Evolutionary conservation across 2,888 invertebrate genomes (phyloP), one percentile per base, ranked within the genome.

Genomic region (Drosophila ochracea): DNA sequence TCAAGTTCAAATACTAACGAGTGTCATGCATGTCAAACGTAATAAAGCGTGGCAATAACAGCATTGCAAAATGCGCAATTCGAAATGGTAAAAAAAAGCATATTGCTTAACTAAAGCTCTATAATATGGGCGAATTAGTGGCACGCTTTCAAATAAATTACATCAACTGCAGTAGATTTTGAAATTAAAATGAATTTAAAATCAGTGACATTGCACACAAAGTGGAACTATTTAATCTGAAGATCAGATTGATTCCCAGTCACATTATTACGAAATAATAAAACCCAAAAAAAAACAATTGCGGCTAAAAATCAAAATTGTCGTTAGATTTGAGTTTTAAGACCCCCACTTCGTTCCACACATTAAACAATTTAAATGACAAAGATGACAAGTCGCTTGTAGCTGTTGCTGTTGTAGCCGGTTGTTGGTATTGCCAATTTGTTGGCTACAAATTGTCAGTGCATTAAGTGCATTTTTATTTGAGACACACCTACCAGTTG

Each of bases 341-440:
- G 73, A 66, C 71, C 54, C 68, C 69, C 68, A 53, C 61, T 50
- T 57, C 67, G 86, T 86, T 86, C 89, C 89, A 73, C 59, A 69
- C 74, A 82, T 81, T 86, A 84, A 78, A 73, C 80, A 57, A 62
- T 54, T 58, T 88, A 86, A 86, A 69, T 66, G 65, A 43, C 55
- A 57, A 41, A 65, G 68, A 77, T 73, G 81, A 78, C 73, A 76
- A 59, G 61, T 79, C 25, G 43, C 58, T 41, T 41, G 30, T 57
- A 4, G 30, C n/a, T 21, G n/a, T 7, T 13, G 4, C 6, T n/a
- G 7, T 16, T 55, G 16, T 35, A 3, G 57, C 0, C n/a, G 4
- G 16, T 43, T 43, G 41, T 39, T 57, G 60, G 59, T 16, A n/a
- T 30, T 28, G 63, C 35, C 62, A 69, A 75, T 71, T 75, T 75